A percentile compares a stretch with the other conserved stretches of the same genome.
phyloP scores from a whole-genome alignment of 1,140 invertebrate species.

The Neoseiulus cucumeris region DNA sequence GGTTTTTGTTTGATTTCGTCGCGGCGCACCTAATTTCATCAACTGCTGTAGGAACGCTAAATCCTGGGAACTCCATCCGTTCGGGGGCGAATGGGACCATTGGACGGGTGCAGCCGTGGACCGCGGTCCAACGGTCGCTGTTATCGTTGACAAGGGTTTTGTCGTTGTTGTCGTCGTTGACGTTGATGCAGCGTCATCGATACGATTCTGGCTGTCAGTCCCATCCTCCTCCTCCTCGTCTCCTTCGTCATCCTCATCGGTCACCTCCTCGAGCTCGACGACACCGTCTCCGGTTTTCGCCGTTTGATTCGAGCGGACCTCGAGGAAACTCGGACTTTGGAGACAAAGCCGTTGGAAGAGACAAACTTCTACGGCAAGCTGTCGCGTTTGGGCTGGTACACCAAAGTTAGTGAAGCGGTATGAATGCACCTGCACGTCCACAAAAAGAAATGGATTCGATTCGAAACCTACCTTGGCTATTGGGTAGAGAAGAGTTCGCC shows the following conservation, averaged over 20 bases:
- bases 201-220: background rate
- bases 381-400: background rate
- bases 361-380: slow-evolving; percentile 6
- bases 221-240: background rate
- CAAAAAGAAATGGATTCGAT: no score
- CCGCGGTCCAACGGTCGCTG: background rate
- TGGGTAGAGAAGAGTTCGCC: no score
- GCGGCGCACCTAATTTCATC: background rate
- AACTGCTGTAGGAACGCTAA: background rate
- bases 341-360: slow-evolving; percentile 4
- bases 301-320: background rate
- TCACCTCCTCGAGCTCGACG: background rate
- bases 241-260: background rate
- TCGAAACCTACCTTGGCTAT: no score
- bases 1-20: no score
- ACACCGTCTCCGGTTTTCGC: background rate
- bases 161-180: background rate
- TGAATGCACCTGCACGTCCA: no score
- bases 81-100: background rate
- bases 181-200: background rate
- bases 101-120: background rate
- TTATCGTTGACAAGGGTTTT: background rate
- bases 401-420: no score
- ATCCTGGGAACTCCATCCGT: background rate
- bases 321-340: background rate